Evolutionary conservation across 1,140 invertebrate genomes (phyloP).

Genomic region (Diploscapter pachys): DNA sequence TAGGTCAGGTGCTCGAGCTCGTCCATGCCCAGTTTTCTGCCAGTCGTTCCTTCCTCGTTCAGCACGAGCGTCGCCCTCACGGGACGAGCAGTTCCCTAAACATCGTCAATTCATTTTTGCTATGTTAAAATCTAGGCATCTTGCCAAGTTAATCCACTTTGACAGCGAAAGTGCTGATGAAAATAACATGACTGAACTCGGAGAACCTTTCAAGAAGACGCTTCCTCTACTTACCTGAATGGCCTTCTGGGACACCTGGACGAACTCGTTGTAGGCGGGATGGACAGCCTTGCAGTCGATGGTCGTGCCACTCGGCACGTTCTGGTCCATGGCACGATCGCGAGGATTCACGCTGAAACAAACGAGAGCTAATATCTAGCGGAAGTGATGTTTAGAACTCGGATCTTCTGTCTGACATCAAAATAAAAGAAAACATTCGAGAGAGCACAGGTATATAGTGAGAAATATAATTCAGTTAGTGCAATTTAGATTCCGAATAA

Average conservation of each 20-base stretch:
- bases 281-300: slow-evolving; percentile 2
- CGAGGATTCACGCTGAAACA: slow-evolving; percentile 6
- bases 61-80: neutral
- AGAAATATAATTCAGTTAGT: too few relatives aligned
- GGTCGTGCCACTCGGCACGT: slow-evolving; percentile 20
- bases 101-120: neutral
- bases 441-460: too few relatives aligned
- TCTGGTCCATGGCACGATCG: slow-evolving; percentile 7
- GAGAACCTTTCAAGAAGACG: neutral
- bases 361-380: neutral
- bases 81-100: neutral
- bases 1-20: slow-evolving; percentile 10
- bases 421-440: neutral
- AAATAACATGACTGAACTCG: slow-evolving; percentile 8
- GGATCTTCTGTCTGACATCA: too few relatives aligned
- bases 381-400: too few relatives aligned
- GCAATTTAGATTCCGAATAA: neutral
- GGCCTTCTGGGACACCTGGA: slow-evolving; percentile 21
- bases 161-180: neutral
- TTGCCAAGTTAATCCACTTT: slow-evolving; percentile 4
- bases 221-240: neutral
- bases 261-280: slow-evolving; percentile 26
- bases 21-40: neutral
- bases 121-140: neutral
- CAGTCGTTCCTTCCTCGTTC: neutral